A percentile compares a stretch with the other conserved stretches of the same genome.
phyloP scores from a whole-genome alignment of 1,140 invertebrate genomes.

The Tetragonula clypearis region DNA sequence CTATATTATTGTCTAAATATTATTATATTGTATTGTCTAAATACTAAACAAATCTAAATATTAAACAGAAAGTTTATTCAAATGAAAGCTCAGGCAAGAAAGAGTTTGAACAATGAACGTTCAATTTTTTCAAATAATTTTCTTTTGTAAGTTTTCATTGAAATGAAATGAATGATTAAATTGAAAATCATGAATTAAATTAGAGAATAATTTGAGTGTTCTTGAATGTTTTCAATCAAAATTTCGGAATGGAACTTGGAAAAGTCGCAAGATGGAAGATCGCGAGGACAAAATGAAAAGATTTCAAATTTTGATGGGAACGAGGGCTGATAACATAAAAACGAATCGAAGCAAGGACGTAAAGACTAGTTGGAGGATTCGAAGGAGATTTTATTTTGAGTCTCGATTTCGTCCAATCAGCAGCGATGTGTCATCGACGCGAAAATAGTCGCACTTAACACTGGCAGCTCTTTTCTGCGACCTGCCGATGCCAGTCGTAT shows the following conservation, averaged over 20 bases:
- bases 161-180: too few species aligned
- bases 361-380: neutral
- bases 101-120: neutral
- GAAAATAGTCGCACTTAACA: slow-evolving; percentile 75
- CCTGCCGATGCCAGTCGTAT: slow-evolving; percentile 69
- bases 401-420: slow-evolving; percentile 70
- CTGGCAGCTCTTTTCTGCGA: slow-evolving; percentile 67
- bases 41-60: too few species aligned
- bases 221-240: too few species aligned
- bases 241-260: too few species aligned
- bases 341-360: neutral
- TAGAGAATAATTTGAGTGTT: too few species aligned
- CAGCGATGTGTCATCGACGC: slow-evolving; percentile 73
- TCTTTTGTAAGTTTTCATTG: neutral
- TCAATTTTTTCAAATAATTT: too few species aligned
- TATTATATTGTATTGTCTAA: too few species aligned
- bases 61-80: neutral
- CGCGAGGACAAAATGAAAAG: neutral
- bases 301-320: neutral
- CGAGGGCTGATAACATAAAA: neutral
- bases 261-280: neutral
- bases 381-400: slow-evolving; percentile 66
- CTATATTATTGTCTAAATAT: too few species aligned
- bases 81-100: neutral
- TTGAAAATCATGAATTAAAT: too few species aligned